Conservation (phyloP, 2,797 vertebrate genomes). For the Darevskia mixta region DNA sequence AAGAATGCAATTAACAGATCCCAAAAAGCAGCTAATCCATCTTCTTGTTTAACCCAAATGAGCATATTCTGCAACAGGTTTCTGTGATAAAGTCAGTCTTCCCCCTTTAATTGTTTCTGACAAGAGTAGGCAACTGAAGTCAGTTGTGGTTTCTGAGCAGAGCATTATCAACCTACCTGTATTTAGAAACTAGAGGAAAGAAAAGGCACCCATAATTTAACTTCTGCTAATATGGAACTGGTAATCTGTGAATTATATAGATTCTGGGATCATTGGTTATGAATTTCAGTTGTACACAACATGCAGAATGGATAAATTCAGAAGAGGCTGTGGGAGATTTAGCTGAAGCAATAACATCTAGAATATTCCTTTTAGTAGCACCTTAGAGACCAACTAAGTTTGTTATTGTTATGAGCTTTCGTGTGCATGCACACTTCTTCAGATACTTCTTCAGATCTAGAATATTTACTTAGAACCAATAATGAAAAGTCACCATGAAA, state of each 20-base stretch:
- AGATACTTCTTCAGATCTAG: background rate
- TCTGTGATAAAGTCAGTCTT: constrained; percentile 15
- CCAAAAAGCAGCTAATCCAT: constrained; percentile 36
- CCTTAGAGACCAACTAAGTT: too few species aligned
- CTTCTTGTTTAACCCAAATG: constrained; percentile 54
- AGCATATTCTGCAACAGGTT: constrained; percentile 43
- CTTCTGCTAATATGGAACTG: constrained; percentile 21
- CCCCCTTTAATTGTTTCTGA: constrained; percentile 7
- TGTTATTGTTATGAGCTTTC: too few species aligned
- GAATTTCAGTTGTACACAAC: constrained; percentile 32
- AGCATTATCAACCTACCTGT: constrained; percentile 24
- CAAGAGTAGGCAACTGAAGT: constrained; percentile 39
- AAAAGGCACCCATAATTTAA: constrained; percentile 28
- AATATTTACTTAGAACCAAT: background rate
- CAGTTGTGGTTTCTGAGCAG: constrained; percentile 41
- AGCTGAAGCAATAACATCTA: background rate
- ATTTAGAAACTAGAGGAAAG: constrained; percentile 21
- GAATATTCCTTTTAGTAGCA: background rate
- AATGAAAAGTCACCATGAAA: background rate
- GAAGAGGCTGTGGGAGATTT: background rate
- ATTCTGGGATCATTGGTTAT: constrained; percentile 41
- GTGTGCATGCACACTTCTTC: too few species aligned
- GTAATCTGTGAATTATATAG: constrained; percentile 34
- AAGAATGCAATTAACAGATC: constrained; percentile 70
- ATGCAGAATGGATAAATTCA: constrained; percentile 1